phyloP scores from a whole-genome alignment of 1,140 invertebrate species.

The Drosophila nigromelanica region DNA sequence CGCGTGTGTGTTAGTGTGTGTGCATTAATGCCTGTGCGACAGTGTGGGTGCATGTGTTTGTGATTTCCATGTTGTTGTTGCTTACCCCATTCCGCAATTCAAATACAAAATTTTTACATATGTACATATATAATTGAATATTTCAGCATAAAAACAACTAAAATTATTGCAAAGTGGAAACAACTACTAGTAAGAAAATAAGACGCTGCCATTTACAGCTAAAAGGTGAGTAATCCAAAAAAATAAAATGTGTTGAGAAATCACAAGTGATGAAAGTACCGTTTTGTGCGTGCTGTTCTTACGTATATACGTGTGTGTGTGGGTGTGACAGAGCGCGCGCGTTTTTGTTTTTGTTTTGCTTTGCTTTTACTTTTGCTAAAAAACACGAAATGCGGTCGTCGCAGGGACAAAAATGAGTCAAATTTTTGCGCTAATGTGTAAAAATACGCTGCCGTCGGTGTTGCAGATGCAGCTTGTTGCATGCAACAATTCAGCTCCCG shows the following conservation, averaged over 20 bases:
- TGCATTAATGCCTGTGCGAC: slow-evolving; percentile 16
- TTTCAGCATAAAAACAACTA: slow-evolving; percentile 24
- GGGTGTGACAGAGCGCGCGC: slow-evolving; percentile 36
- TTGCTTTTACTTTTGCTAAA: slow-evolving; percentile 45
- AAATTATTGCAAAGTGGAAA: slow-evolving; percentile 11
- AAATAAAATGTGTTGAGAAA: slow-evolving; percentile 35
- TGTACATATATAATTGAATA: slow-evolving; percentile 29
- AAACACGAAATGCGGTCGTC: slow-evolving; percentile 55
- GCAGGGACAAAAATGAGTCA: slow-evolving; percentile 50
- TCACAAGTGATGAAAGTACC: slow-evolving; percentile 44
- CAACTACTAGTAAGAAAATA: slow-evolving; percentile 2
- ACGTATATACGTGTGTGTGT: slow-evolving; percentile 16
- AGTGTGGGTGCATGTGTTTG: slow-evolving; percentile 56
- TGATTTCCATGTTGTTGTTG: slow-evolving; percentile 68
- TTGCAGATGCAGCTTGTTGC: slow-evolving; percentile 65
- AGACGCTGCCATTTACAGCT: slow-evolving; percentile 30
- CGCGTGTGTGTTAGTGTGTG: not conserved
- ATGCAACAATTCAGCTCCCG: slow-evolving; percentile 57
- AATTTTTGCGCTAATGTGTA: slow-evolving; percentile 67
- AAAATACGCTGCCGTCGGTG: slow-evolving; percentile 48
- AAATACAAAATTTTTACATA: slow-evolving; percentile 12
- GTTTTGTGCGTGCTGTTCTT: slow-evolving; percentile 32
- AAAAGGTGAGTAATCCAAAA: slow-evolving; percentile 46
- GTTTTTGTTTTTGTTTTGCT: slow-evolving; percentile 38
- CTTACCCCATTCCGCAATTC: slow-evolving; percentile 53